phyloP scores from a whole-genome alignment of 2,797 vertebrate species.

The Pantherophis vulpinus region DNA sequence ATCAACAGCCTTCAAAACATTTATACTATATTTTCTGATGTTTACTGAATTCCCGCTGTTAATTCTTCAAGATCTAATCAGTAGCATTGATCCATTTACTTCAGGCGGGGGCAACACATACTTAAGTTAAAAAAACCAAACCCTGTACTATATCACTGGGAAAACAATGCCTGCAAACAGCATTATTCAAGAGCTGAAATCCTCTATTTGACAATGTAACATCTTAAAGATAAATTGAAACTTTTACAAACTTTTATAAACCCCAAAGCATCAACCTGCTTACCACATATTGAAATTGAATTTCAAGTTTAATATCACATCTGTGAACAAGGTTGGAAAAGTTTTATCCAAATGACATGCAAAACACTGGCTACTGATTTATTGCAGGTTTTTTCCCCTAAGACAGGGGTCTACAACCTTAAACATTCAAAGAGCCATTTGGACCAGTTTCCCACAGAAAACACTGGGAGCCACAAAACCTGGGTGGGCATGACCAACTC shows the following conservation, averaged over 20 bases:
- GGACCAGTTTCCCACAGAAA: too few relatives aligned
- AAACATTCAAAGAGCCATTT: too few relatives aligned
- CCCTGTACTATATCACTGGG: conserved; percentile 60
- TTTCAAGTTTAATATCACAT: conserved; percentile 55
- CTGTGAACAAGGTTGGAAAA: conserved; percentile 65
- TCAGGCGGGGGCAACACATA: conserved; percentile 51
- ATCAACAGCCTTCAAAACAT: conserved; percentile 69
- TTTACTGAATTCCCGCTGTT: conserved; percentile 72
- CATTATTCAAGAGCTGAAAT: conserved; percentile 62
- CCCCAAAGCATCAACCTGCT: conserved; percentile 65
- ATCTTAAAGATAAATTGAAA: conserved; percentile 57
- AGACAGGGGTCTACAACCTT: too few relatives aligned
- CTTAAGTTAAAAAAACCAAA: conserved; percentile 26
- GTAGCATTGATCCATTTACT: conserved; percentile 71
- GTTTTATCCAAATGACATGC: conserved; percentile 55
- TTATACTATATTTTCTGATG: conserved; percentile 65
- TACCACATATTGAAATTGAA: conserved; percentile 58
- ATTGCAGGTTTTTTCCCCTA: neutral
- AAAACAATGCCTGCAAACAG: conserved; percentile 66
- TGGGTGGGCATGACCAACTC: too few relatives aligned
- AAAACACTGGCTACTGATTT: conserved; percentile 38
- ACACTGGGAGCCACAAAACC: too few relatives aligned
- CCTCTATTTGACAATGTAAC: conserved; percentile 48
- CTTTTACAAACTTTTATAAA: conserved; percentile 65
- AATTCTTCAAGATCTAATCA: conserved; percentile 66